Evolutionary conservation across 2,888 invertebrate genomes (phyloP).

Genomic region (Anticlea derivata): DNA sequence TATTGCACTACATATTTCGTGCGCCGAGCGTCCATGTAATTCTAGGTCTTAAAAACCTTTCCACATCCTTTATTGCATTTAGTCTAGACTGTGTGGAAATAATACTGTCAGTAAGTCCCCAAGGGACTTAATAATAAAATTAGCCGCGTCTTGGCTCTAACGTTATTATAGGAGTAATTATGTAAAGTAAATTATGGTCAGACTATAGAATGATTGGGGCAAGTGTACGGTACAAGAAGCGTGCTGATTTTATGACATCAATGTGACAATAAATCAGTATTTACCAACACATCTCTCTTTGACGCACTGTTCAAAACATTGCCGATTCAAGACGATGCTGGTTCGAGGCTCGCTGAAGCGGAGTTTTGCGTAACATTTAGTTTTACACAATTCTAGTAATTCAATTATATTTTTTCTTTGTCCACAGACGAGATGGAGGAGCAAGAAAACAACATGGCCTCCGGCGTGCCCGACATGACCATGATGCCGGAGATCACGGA

Average conservation of each 20-base stretch:
- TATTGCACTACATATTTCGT: constrained; percentile 4
- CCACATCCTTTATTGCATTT: constrained; percentile 36
- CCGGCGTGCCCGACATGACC: constrained; percentile 96
- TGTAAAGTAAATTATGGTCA: constrained; percentile 7
- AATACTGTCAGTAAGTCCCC: constrained; percentile 33
- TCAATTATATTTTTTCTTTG: constrained; percentile 25
- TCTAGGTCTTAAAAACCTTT: constrained; percentile 20
- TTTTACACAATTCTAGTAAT: too few species aligned
- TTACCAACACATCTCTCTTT: too few species aligned
- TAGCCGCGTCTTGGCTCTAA: constrained; percentile 15
- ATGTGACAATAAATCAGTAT: too few species aligned
- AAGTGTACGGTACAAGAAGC: background rate
- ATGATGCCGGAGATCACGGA: constrained; percentile 95
- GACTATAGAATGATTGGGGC: constrained; percentile 1
- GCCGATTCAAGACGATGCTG: too few species aligned
- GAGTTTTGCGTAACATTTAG: too few species aligned
- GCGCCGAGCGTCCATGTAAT: background rate
- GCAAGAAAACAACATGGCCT: constrained; percentile 76
- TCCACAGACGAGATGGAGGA: constrained; percentile 74
- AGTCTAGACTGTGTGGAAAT: constrained; percentile 36
- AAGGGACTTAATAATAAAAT: constrained; percentile 31
- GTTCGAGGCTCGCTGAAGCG: too few species aligned
- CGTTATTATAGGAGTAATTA: constrained; percentile 8
- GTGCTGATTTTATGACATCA: background rate
- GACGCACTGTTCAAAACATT: too few species aligned